Base-by-base conservation (phyloP, 2,888 invertebrate genomes). In the Spialia ferax region DNA sequence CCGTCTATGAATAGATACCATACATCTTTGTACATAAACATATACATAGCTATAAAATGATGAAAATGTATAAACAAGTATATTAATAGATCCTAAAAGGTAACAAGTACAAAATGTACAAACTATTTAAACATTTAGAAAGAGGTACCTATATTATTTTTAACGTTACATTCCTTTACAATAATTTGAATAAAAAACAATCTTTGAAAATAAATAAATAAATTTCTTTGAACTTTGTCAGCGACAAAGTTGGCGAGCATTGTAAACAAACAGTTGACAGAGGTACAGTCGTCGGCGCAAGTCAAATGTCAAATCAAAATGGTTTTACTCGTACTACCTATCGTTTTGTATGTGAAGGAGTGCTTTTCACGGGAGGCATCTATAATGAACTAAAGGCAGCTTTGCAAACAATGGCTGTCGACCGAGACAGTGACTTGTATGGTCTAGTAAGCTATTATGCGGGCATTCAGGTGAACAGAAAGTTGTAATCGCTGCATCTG, bases 361-460 rank as follows among this genome's bases (percentile, higher is more conserved):
- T 22, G 32, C 76, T 79, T 84, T 85, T 85, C 85, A 87, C 13
- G 35, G 26, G 85, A 87, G 84, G 83, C 45, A 80, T 86, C 86
- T 86, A 88, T 50, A 50, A 90, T 87, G 87, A 89, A 86, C 81
- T 80, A 84, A n/a, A 84, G 80, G 80, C 79, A 82, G 79, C 80
- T 85, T 80, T 81, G 83, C 87, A 88, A 89, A 89, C 90, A 91
- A 91, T 90, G 84, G 85, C 73, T 75, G 81, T 76, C 73, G 73
- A 79, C 78, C 80, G 83, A 79, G 80, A 80, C 80, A 81, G 74
- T 77, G 79, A 77, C 87, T 79, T 79, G 84, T 87, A 86, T 85
- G 88, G 87, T 79, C 86, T 91, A 91, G 91, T 90, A 91, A 91
- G 88, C 86, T 82, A 90, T 91, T 90, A 89, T 88, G 42, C 80